Conservation (phyloP, 64 coral and sea anemone species). For the Actinia tenebrosa region DNA sequence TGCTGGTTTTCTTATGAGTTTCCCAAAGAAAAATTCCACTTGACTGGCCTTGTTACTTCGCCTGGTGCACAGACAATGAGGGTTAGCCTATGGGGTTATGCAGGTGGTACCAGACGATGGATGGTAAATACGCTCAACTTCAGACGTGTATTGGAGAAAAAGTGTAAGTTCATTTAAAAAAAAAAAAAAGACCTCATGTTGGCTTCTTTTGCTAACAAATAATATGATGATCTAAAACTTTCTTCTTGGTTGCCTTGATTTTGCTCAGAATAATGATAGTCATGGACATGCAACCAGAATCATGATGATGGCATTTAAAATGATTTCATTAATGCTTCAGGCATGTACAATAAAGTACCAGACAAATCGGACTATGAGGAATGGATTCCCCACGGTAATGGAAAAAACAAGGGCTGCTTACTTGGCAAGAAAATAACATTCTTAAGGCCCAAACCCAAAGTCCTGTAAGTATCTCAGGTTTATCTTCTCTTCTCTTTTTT, state of each 20-base stretch:
- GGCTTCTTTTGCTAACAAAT: too few species aligned
- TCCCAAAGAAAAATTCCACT: not conserved
- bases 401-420: slow-evolving; percentile 29
- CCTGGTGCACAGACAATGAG: slow-evolving; percentile 46
- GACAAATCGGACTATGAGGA: slow-evolving; percentile 17
- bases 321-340: not conserved
- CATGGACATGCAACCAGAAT: too few species aligned
- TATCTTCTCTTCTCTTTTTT: not conserved
- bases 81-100: slow-evolving; percentile 46
- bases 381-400: slow-evolving; percentile 29
- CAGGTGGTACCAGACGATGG: slow-evolving; percentile 8
- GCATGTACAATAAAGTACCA: not conserved
- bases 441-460: slow-evolving; percentile 9
- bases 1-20: slow-evolving; percentile 48
- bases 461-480: slow-evolving; percentile 20
- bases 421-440: slow-evolving; percentile 26
- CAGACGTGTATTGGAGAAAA: slow-evolving; percentile 13
- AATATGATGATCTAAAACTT: too few species aligned
- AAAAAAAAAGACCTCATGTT: too few species aligned
- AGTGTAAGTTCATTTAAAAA: slow-evolving; percentile 27
- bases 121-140: slow-evolving; percentile 50
- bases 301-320: too few species aligned
- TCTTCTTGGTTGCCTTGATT: too few species aligned
- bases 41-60: slow-evolving; percentile 42
- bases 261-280: too few species aligned